A percentile compares a stretch with the other conserved stretches of the same genome.
Conservation (phyloP, 1,140 invertebrate species). For the Atta cephalotes region DNA sequence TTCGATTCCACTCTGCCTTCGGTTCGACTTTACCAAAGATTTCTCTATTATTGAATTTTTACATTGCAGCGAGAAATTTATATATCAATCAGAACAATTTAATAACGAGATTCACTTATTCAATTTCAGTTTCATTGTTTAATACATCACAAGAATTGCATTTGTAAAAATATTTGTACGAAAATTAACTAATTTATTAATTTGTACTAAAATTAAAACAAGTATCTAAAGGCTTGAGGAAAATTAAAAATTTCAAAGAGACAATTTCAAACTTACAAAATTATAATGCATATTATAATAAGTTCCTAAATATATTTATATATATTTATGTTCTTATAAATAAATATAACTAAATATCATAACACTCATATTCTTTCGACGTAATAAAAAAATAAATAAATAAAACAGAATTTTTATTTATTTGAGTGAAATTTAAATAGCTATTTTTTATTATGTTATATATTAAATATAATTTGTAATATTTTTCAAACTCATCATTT, state of each 20-base stretch:
- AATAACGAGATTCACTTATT: conserved; percentile 10
- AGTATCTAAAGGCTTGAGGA: too few species aligned
- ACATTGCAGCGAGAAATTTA: too few species aligned
- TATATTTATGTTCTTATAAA: neutral
- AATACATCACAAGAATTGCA: neutral
- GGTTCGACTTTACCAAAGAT: neutral
- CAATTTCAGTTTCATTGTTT: neutral
- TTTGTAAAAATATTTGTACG: neutral
- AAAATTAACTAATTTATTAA: too few species aligned
- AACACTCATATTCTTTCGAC: neutral
- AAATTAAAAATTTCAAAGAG: too few species aligned
- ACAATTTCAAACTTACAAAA: too few species aligned
- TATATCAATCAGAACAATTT: neutral
- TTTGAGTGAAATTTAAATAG: neutral
- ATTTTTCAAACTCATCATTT: neutral
- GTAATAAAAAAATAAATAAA: neutral
- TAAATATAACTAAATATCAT: neutral
- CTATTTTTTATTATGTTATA: neutral
- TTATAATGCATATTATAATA: too few species aligned
- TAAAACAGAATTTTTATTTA: too few species aligned
- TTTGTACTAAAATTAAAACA: too few species aligned
- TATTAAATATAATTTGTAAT: neutral
- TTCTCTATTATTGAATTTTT: conserved; percentile 3
- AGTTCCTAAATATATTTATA: neutral
- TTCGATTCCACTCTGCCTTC: conserved; percentile 39